These are phyloP conservation scores for Otis tarda DNA, from an alignment of 2,113 vertebrate genomes.

Conservation along the genomic window DNA sequence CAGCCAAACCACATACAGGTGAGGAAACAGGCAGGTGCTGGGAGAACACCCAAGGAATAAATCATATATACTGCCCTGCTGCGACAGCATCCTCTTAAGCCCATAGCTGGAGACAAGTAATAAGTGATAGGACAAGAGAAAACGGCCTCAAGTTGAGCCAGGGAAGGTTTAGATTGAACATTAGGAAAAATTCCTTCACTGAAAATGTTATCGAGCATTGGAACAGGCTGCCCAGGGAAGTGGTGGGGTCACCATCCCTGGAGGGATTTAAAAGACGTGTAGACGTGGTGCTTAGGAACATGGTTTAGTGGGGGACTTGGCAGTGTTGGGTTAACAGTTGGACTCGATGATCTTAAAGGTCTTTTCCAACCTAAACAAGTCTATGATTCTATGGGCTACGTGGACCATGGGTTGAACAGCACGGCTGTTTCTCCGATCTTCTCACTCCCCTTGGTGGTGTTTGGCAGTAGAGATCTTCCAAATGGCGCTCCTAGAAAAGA, in stretches of 20 bases:
- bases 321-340: too few relatives aligned
- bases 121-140: not conserved
- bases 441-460: not conserved
- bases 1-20: accelerated
- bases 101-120: not conserved
- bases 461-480: not conserved
- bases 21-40: not conserved
- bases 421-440: not conserved
- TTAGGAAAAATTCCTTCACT: not conserved
- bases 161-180: not conserved
- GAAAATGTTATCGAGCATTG: not conserved
- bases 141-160: not conserved
- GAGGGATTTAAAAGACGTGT: not conserved
- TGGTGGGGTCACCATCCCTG: not conserved
- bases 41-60: accelerated
- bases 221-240: not conserved
- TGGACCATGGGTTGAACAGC: not conserved
- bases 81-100: not conserved
- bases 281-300: too few relatives aligned
- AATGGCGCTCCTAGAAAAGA: not conserved
- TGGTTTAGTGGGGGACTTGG: too few relatives aligned
- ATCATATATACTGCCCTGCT: not conserved
- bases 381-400: accelerated
- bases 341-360: too few relatives aligned
- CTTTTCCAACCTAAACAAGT: not conserved